A percentile compares a stretch with the other conserved stretches of the same genome.
phyloP scores from a whole-genome alignment of 2,888 invertebrate species.

The Dryobotodes eremita region DNA sequence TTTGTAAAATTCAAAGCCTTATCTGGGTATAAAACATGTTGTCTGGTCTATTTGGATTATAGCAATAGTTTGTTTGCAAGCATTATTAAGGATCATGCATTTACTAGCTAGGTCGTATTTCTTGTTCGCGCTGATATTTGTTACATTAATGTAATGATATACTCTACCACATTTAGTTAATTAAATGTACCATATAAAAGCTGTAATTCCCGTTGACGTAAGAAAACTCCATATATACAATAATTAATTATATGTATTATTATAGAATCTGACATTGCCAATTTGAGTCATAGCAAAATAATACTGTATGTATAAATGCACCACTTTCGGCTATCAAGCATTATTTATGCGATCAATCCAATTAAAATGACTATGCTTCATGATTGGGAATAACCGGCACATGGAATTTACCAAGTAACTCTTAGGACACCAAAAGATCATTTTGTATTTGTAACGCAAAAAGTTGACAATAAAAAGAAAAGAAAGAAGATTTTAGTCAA shows the following conservation, averaged over 20 bases:
- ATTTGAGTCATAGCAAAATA: constrained; percentile 27
- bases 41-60: background rate
- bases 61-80: background rate
- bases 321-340: background rate
- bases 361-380: constrained; percentile 1
- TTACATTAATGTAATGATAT: background rate
- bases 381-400: background rate
- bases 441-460: background rate
- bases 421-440: background rate
- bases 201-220: background rate
- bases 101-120: background rate
- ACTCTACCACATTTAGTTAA: background rate
- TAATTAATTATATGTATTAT: background rate
- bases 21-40: background rate
- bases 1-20: background rate
- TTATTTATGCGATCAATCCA: background rate
- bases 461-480: background rate
- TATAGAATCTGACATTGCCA: background rate
- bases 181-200: background rate
- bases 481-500: background rate
- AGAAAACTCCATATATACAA: background rate
- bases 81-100: background rate
- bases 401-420: background rate
- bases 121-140: background rate
- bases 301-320: background rate